Conservation (phyloP, 2,797 vertebrate species). For the Siniperca obscura region DNA sequence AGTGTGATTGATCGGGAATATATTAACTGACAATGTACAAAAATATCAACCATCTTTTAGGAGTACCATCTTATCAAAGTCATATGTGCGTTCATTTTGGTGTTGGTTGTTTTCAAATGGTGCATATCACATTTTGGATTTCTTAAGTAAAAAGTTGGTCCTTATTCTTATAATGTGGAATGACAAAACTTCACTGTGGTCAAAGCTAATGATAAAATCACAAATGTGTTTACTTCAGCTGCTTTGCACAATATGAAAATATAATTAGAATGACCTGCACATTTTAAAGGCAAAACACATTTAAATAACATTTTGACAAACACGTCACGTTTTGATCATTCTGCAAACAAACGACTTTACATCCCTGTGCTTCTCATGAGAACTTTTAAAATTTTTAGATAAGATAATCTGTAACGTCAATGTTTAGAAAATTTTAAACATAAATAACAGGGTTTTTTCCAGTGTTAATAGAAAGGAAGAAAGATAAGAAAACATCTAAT, state of each 20-base stretch:
- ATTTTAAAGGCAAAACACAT: slow-evolving; percentile 31
- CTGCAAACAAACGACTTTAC: slow-evolving; percentile 10
- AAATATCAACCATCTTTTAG: not conserved
- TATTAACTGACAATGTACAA: slow-evolving; percentile 19
- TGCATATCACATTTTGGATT: not conserved
- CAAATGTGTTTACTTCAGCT: not conserved
- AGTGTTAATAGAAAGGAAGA: not conserved
- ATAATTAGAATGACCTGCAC: slow-evolving; percentile 1
- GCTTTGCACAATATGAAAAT: not conserved
- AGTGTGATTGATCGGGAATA: not conserved
- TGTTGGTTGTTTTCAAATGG: not conserved
- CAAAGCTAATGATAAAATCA: slow-evolving; percentile 11
- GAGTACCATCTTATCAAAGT: not conserved
- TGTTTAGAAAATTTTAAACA: not conserved
- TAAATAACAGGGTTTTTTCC: not conserved
- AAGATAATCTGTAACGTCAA: not conserved
- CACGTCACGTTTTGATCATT: slow-evolving; percentile 3
- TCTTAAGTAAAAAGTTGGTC: not conserved
- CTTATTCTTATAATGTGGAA: slow-evolving; percentile 15
- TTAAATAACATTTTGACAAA: slow-evolving; percentile 29
- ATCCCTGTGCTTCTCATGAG: slow-evolving; percentile 13
- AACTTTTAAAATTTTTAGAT: not conserved
- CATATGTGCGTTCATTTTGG: not conserved
- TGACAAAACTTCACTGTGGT: not conserved
- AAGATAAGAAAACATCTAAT: not conserved